Evolutionary conservation across 2,113 vertebrate species (phyloP).

Genomic region (Marcusenius ussheri): DNA sequence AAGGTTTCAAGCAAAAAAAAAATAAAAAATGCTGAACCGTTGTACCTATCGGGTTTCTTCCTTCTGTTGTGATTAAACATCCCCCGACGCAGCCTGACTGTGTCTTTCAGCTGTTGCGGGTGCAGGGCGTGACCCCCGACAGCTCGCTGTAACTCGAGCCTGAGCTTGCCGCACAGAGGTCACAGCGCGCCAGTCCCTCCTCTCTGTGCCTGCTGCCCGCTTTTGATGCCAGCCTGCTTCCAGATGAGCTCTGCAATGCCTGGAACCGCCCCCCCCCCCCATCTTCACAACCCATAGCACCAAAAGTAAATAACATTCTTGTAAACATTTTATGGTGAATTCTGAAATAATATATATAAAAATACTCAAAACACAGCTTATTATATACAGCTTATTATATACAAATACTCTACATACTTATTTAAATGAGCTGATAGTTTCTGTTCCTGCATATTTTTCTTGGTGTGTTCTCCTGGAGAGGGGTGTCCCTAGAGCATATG

Average conservation of each 20-base stretch:
- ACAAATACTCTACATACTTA: not conserved
- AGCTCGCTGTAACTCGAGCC: slow-evolving; percentile 34
- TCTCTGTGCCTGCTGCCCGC: not conserved
- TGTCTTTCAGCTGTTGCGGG: slow-evolving; percentile 12
- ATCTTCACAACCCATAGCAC: not conserved
- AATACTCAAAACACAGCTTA: not conserved
- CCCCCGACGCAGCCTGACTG: slow-evolving; percentile 19
- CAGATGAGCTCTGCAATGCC: not conserved
- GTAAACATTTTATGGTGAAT: not conserved
- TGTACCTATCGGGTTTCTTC: not conserved
- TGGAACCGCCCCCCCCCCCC: not conserved
- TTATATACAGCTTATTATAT: not conserved
- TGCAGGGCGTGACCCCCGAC: slow-evolving; percentile 19
- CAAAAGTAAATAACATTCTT: not conserved
- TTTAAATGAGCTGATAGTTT: not conserved
- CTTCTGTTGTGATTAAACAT: slow-evolving; percentile 13
- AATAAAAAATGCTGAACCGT: not conserved
- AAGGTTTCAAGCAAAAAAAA: not conserved
- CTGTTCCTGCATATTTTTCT: not conserved
- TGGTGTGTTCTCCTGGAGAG: not conserved
- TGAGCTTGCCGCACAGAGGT: slow-evolving; percentile 16
- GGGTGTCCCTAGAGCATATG: not conserved
- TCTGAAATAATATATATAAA: not conserved
- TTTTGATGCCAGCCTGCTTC: not conserved
- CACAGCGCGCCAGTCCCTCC: slow-evolving; percentile 18